phyloP scores from a whole-genome alignment of 2,113 vertebrate genomes.

The Trogon surrucura region DNA sequence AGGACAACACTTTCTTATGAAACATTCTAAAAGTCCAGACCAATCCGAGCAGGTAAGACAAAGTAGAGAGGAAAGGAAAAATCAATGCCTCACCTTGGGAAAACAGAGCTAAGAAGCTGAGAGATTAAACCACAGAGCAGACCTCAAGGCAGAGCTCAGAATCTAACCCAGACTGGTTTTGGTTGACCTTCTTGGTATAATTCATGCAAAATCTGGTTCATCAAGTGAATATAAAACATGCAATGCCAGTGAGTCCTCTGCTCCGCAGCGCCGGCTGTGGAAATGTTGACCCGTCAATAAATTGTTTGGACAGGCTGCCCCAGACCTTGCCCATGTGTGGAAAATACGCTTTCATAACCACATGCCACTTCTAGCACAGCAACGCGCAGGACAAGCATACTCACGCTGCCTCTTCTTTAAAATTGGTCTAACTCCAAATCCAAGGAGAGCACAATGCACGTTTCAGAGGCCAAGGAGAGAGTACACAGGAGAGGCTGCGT shows the following conservation, averaged over 20 bases:
- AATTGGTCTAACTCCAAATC: not conserved
- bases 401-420: not conserved
- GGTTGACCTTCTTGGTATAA: not conserved
- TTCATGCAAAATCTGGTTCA: constrained; percentile 27
- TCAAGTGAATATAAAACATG: constrained; percentile 24
- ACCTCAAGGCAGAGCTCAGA: not conserved
- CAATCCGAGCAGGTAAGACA: not conserved
- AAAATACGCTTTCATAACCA: not conserved
- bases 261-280: not conserved
- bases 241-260: not conserved
- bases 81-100: not conserved
- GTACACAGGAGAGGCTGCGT: not conserved
- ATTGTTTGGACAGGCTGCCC: not conserved
- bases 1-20: not conserved
- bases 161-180: not conserved
- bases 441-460: not conserved
- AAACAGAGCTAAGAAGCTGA: not conserved
- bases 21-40: not conserved
- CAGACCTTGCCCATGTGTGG: not conserved
- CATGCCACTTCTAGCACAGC: not conserved
- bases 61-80: not conserved
- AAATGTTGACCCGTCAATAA: not conserved
- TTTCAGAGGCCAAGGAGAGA: not conserved
- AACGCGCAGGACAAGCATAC: not conserved
- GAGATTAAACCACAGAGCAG: not conserved